Evolutionary conservation across 1,140 invertebrate genomes (phyloP).

Genomic region (Pogonus chalceus): DNA sequence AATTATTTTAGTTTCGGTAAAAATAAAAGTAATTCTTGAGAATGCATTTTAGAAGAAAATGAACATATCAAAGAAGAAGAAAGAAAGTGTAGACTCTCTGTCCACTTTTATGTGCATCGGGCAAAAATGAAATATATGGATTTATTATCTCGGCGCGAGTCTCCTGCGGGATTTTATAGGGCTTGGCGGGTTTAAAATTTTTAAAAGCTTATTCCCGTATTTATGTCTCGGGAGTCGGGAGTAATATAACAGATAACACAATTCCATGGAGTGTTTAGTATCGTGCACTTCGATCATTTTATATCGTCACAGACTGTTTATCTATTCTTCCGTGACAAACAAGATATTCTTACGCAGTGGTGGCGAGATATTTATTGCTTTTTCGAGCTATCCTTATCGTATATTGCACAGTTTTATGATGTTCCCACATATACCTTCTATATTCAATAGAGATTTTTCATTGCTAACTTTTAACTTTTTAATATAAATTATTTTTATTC

Average conservation of each 20-base stretch:
- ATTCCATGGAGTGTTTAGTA: conserved; percentile 1
- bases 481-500: no score
- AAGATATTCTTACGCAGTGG: no score
- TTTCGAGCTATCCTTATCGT: no score
- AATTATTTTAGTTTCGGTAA: not conserved
- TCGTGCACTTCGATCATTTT: not conserved
- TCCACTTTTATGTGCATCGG: not conserved
- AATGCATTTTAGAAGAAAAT: no score
- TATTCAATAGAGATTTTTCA: no score
- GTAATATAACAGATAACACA: conserved; percentile 2
- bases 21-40: not conserved
- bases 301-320: conserved; percentile 3
- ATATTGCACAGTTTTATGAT: no score
- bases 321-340: not conserved
- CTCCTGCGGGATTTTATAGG: not conserved
- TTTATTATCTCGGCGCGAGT: not conserved
- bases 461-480: no score
- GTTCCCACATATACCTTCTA: no score
- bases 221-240: not conserved
- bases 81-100: not conserved
- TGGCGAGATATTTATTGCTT: no score
- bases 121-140: not conserved
- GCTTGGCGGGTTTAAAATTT: not conserved
- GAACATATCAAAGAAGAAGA: not conserved
- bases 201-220: conserved; percentile 4